These are phyloP conservation scores for Fundulus diaphanus DNA, from an alignment of 2,797 vertebrate genomes.

Conservation along the genomic window DNA sequence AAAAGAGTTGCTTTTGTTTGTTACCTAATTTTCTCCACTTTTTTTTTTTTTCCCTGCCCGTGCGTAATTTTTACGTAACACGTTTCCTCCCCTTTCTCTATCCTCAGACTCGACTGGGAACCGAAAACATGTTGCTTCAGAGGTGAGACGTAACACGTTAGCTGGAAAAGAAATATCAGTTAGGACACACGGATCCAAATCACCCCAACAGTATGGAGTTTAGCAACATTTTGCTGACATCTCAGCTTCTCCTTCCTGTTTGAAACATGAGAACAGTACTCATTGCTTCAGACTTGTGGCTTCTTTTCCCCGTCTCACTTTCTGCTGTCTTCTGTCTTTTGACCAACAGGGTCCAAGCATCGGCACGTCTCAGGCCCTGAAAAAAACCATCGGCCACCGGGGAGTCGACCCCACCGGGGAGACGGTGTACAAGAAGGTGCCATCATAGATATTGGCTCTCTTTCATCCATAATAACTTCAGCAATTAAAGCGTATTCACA, in stretches of 20 bases:
- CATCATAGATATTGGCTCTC: background rate
- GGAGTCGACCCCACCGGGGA: constrained; percentile 93
- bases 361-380: constrained; percentile 79
- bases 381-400: constrained; percentile 90
- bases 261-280: constrained; percentile 5
- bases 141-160: constrained; percentile 67
- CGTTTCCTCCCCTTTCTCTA: background rate
- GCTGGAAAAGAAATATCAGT: constrained; percentile 19
- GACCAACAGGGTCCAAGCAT: constrained; percentile 77
- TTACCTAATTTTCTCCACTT: background rate
- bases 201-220: constrained; percentile 9
- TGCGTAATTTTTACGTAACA: constrained; percentile 9
- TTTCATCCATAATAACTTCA: background rate
- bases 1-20: constrained; percentile 9
- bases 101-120: constrained; percentile 65
- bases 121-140: constrained; percentile 66
- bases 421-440: constrained; percentile 96
- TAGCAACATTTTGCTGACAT: constrained; percentile 33
- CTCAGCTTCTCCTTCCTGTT: constrained; percentile 58
- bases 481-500: background rate
- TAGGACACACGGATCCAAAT: constrained; percentile 20
- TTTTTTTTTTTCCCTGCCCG: background rate
- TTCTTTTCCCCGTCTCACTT: constrained; percentile 11
- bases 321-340: constrained; percentile 32
- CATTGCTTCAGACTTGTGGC: constrained; percentile 2